Evolutionary conservation across 1,140 invertebrate species (phyloP).

Genomic region (Grapholita molesta): DNA sequence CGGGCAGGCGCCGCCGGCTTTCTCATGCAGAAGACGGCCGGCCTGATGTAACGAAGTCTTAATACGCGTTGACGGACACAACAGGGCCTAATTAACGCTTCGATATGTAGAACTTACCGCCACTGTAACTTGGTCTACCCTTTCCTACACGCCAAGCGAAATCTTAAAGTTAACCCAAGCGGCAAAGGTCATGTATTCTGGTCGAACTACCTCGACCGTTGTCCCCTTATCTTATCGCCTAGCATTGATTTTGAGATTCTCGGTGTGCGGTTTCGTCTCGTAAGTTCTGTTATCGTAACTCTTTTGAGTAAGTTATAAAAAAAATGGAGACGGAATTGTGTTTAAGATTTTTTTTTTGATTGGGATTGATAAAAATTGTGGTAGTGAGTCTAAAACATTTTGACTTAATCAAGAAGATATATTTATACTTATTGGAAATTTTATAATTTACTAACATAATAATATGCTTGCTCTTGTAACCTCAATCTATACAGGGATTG

Average conservation of each 20-base stretch:
- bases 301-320: slow-evolving; percentile 13
- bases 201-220: slow-evolving; percentile 30
- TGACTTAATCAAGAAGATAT: too few relatives aligned
- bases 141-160: not conserved
- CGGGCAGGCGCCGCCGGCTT: slow-evolving; percentile 48
- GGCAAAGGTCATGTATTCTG: slow-evolving; percentile 27
- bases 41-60: slow-evolving; percentile 66
- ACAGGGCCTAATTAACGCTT: slow-evolving; percentile 65
- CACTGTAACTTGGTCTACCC: slow-evolving; percentile 27
- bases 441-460: too few relatives aligned
- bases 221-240: slow-evolving; percentile 61
- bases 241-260: slow-evolving; percentile 67
- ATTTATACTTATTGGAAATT: too few relatives aligned
- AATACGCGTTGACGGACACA: slow-evolving; percentile 67
- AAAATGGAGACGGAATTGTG: not conserved
- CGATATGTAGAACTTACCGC: slow-evolving; percentile 34
- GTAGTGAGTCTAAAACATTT: too few relatives aligned
- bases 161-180: not conserved
- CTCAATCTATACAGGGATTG: too few relatives aligned
- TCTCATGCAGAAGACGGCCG: slow-evolving; percentile 65
- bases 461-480: too few relatives aligned
- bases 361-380: not conserved
- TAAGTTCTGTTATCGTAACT: slow-evolving; percentile 26
- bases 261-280: slow-evolving; percentile 61
- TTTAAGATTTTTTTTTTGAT: not conserved